Evolutionary conservation across 2,113 vertebrate genomes (phyloP).

Genomic region (Ancistrus triradiatus): DNA sequence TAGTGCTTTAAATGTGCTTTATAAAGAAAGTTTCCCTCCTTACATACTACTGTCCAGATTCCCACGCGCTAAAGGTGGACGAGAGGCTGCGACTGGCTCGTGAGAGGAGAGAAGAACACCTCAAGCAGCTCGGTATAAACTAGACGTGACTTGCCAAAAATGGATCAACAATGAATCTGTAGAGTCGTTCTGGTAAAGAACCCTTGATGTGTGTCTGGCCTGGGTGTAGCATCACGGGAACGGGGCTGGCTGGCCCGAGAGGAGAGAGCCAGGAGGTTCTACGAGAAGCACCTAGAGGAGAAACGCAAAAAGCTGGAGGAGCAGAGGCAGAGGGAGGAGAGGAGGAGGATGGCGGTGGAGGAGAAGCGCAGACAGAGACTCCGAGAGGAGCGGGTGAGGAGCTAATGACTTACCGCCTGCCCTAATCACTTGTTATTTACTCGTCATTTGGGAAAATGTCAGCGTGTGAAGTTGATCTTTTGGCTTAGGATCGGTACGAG

Average conservation of each 20-base stretch:
- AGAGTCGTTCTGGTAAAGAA: no score
- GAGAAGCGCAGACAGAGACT: slow-evolving; percentile 84
- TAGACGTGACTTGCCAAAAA: no score
- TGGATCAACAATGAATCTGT: no score
- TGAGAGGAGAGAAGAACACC: slow-evolving; percentile 80
- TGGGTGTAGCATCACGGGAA: slow-evolving; percentile 82
- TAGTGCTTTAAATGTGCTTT: no score
- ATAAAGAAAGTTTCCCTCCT: no score
- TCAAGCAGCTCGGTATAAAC: slow-evolving; percentile 83
- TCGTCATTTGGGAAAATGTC: not conserved
- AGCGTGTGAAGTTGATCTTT: slow-evolving; percentile 6
- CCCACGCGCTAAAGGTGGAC: slow-evolving; percentile 72
- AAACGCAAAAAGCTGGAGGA: slow-evolving; percentile 83
- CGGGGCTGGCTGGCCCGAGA: slow-evolving; percentile 78
- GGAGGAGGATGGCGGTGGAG: slow-evolving; percentile 80
- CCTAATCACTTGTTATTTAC: not conserved
- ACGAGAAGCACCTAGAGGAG: slow-evolving; percentile 86
- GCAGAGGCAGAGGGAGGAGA: slow-evolving; percentile 82
- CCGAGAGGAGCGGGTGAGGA: slow-evolving; percentile 81
- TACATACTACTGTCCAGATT: no score
- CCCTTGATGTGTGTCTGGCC: no score
- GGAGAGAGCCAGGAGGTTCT: slow-evolving; percentile 77
- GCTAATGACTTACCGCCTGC: not conserved
- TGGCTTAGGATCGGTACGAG: slow-evolving; percentile 80
- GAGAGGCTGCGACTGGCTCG: slow-evolving; percentile 84